Evolutionary conservation across 2,113 vertebrate species (phyloP).

Genomic region (Uria lomvia): DNA sequence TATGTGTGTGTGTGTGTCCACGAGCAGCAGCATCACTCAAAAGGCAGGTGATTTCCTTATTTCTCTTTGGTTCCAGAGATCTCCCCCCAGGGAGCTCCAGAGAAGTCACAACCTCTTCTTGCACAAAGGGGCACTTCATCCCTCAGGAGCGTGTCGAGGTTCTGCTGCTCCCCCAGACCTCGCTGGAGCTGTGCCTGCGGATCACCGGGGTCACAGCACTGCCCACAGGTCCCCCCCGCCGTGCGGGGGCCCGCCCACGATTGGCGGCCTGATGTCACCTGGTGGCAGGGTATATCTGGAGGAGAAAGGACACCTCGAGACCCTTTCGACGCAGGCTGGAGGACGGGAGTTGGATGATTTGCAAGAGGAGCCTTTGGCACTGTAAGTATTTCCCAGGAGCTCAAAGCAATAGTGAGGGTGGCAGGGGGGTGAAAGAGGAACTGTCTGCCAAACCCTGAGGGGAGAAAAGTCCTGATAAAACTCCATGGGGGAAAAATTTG

Average conservation of each 20-base stretch:
- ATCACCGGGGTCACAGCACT: neutral
- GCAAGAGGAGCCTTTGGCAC: slow-evolving; percentile 16
- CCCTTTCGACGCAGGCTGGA: neutral
- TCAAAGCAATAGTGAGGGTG: neutral
- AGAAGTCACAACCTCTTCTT: neutral
- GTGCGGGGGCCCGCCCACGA: neutral
- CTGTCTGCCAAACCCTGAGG: neutral
- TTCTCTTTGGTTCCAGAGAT: neutral
- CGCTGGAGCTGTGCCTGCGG: neutral
- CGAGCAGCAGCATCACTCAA: neutral
- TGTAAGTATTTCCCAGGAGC: slow-evolving; percentile 47
- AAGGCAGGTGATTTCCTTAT: neutral
- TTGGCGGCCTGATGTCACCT: slow-evolving; percentile 18
- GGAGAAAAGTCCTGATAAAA: neutral
- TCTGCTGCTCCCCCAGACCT: neutral
- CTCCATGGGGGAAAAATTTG: neutral
- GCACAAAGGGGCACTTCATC: neutral
- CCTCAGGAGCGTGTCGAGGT: fast-evolving
- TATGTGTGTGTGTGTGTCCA: neutral
- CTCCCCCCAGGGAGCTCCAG: neutral
- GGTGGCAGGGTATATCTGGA: slow-evolving; percentile 55
- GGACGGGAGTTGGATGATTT: neutral
- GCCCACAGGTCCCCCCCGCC: fast-evolving
- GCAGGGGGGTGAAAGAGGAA: neutral
- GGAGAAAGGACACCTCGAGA: slow-evolving; percentile 28